Evolutionary conservation across 1,140 invertebrate genomes (phyloP), one percentile per base, ranked within the genome.

Genomic region (Lethrus apterus): DNA sequence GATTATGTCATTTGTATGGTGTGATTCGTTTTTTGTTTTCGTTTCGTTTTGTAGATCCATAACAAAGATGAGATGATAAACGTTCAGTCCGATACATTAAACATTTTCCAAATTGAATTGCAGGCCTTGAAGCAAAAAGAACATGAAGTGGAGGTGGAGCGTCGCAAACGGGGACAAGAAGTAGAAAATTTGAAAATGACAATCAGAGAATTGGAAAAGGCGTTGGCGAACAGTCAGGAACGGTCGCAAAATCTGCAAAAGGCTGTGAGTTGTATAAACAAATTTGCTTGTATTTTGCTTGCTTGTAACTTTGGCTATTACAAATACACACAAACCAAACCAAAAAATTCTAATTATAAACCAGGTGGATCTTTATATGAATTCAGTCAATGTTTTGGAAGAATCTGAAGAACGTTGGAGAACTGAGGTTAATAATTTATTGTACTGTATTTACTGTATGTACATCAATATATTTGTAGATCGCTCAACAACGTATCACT

Each of bases 291-390:
- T n/a, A 7, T 26, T 26, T 26, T 26, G 23, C 23, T 26, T 26
- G 5, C 23, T 26, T 5, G 5, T 26, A 26, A 5, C 23, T n/a
- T n/a, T n/a, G n/a, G n/a, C n/a, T n/a, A n/a, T n/a, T n/a, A n/a
- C n/a, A n/a, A n/a, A n/a, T n/a, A n/a, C n/a, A n/a, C n/a, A n/a
- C n/a, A n/a, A n/a, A n/a, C n/a, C n/a, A n/a, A n/a, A n/a, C n/a
- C n/a, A n/a, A n/a, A n/a, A n/a, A n/a, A n/a, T n/a, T n/a, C n/a
- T n/a, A n/a, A n/a, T n/a, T n/a, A n/a, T n/a, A n/a, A n/a, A n/a
- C n/a, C n/a, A 66, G 64, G 64, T 64, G 17, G 55, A 60, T 50
- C 40, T 60, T 21, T 65, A 65, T 47, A 40, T 52, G 13, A 59
- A 65, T 43, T 56, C 64, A 7, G 54, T 65, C 18, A 55, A 51